Conservation (phyloP, 2,797 vertebrate genomes). For the Calcarius lapponicus region DNA sequence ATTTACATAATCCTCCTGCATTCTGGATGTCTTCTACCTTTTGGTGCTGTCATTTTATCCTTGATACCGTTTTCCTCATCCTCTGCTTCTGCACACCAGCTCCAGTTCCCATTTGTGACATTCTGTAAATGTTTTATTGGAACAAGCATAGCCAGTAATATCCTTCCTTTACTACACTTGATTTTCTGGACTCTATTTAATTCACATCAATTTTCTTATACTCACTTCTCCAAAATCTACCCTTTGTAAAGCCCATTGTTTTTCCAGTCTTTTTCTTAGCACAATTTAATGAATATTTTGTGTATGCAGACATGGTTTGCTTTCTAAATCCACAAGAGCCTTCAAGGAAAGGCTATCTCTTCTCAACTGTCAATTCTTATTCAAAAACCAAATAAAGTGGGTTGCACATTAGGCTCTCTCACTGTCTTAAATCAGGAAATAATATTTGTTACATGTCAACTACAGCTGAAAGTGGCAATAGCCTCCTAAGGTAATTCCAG, state of each 20-base stretch:
- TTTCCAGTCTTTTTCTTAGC: not conserved
- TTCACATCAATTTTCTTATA: slow-evolving; percentile 10
- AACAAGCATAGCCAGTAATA: slow-evolving; percentile 32
- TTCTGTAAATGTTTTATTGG: slow-evolving; percentile 34
- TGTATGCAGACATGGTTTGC: not conserved
- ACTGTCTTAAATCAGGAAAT: not conserved
- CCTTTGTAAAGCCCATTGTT: not conserved
- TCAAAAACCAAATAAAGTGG: not conserved
- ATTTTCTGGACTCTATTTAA: slow-evolving; percentile 49
- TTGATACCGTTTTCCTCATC: slow-evolving; percentile 37
- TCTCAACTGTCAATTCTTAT: slow-evolving; percentile 8
- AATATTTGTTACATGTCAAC: not conserved
- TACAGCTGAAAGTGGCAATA: not conserved
- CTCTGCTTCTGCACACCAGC: not conserved
- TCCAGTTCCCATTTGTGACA: slow-evolving; percentile 34
- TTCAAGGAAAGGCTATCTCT: not conserved
- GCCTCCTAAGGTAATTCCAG: not conserved
- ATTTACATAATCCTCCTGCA: slow-evolving; percentile 62
- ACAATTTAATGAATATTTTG: not conserved
- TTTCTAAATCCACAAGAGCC: not conserved
- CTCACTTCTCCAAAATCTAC: not conserved
- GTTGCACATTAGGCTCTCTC: not conserved
- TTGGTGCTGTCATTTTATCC: not conserved
- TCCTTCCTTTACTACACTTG: slow-evolving; percentile 17
- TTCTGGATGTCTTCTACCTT: slow-evolving; percentile 49